A percentile compares a stretch with the other conserved stretches of the same genome.
These are phyloP conservation scores for Heliangelus exortis DNA, from an alignment of 2,797 vertebrate genomes.

Conservation along the genomic window DNA sequence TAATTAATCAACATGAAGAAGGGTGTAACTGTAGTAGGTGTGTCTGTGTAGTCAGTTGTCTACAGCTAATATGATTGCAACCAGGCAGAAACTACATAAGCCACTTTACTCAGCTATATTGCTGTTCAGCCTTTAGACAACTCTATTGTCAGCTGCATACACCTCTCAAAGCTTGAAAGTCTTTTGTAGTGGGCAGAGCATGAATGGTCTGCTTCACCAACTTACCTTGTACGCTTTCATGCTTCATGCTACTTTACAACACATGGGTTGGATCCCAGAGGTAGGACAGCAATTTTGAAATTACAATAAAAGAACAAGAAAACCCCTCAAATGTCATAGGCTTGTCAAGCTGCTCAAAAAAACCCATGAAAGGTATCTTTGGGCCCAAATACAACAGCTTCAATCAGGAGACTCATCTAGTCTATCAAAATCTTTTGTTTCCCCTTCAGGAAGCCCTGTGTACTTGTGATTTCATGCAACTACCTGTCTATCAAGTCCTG, in stretches of 20 bases:
- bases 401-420: neutral
- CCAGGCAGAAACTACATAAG: neutral
- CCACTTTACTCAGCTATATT: neutral
- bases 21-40: neutral
- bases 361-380: neutral
- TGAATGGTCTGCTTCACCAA: neutral
- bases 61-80: neutral
- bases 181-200: neutral
- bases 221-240: neutral
- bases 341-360: neutral
- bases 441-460: neutral
- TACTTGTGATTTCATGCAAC: neutral
- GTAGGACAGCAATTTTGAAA: neutral
- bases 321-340: neutral
- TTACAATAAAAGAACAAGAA: neutral
- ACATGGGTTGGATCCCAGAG: neutral
- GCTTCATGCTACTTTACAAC: neutral
- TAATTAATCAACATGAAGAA: neutral
- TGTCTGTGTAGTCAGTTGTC: neutral
- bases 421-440: neutral
- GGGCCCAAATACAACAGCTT: neutral
- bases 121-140: no score
- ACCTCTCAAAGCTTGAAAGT: neutral
- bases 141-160: neutral
- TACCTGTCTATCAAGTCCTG: neutral